Percentiles rank a stretch among this genome's conserved stretches.
phyloP scores from a whole-genome alignment of 2,888 invertebrate genomes.

The Diplolepis rosae region DNA sequence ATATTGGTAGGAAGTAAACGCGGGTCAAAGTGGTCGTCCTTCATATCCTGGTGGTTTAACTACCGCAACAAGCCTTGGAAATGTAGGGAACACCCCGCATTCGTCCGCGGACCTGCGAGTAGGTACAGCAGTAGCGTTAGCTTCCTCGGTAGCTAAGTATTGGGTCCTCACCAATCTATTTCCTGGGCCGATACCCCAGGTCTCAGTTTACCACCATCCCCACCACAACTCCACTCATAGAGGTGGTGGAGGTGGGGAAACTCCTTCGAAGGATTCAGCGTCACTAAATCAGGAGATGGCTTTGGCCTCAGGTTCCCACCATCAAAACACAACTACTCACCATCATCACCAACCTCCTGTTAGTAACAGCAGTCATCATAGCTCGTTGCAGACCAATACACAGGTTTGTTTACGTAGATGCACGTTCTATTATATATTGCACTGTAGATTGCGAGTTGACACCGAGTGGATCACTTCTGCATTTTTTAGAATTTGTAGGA shows the following conservation, averaged over 20 bases:
- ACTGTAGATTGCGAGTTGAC: constrained; percentile 21
- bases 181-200: constrained; percentile 85
- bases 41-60: constrained; percentile 70
- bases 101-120: constrained; percentile 71
- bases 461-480: background rate
- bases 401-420: constrained; percentile 70
- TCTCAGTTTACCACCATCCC: constrained; percentile 79
- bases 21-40: constrained; percentile 71
- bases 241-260: constrained; percentile 73
- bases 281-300: constrained; percentile 69
- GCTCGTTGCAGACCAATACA: constrained; percentile 64
- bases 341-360: constrained; percentile 65
- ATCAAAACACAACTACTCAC: constrained; percentile 64
- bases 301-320: constrained; percentile 63
- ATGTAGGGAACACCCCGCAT: constrained; percentile 68
- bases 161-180: constrained; percentile 89
- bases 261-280: constrained; percentile 63
- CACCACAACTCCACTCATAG: constrained; percentile 75
- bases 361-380: constrained; percentile 66
- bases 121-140: constrained; percentile 79
- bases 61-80: constrained; percentile 67
- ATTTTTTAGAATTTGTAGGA: background rate
- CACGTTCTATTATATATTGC: constrained; percentile 48
- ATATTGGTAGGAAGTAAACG: constrained; percentile 72
- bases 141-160: constrained; percentile 85